phyloP scores from a whole-genome alignment of 2,888 invertebrate species.

The Erpobdella octoculata region DNA sequence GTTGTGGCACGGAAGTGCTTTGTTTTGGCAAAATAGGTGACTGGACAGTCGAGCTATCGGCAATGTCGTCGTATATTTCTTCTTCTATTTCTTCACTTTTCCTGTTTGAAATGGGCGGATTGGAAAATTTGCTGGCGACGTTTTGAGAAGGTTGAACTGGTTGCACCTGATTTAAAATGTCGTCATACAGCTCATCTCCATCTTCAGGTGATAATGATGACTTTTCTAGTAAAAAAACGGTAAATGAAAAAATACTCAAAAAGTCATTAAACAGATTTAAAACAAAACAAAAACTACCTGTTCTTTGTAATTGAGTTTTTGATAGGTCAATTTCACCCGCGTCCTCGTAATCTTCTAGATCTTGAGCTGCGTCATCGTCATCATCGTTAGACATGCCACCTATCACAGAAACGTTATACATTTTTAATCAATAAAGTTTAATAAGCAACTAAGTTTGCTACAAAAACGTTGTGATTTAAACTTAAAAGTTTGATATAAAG shows the following conservation, averaged over 20 bases:
- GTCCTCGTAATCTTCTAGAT: not conserved
- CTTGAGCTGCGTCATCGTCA: not conserved
- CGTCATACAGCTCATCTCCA: constrained; percentile 11
- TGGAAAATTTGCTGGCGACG: no score
- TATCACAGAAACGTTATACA: no score
- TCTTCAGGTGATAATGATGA: not conserved
- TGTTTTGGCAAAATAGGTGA: no score
- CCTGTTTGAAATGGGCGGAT: no score
- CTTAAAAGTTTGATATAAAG: no score
- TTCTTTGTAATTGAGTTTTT: not conserved
- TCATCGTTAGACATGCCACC: not conserved
- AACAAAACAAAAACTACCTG: not conserved
- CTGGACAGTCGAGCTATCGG: not conserved
- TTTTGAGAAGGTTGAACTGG: not conserved
- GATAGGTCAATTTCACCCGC: not conserved
- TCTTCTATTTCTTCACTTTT: no score
- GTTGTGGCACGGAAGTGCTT: not conserved
- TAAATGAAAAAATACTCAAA: not conserved
- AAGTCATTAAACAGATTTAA: not conserved
- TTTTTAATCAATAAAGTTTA: no score
- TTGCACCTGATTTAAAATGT: not conserved
- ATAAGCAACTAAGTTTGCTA: no score
- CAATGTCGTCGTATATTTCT: not conserved
- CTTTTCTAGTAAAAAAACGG: not conserved
- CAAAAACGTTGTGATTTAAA: no score